Base-by-base conservation (phyloP, 2,113 vertebrate genomes). In the Rhodinocichla rosea region DNA sequence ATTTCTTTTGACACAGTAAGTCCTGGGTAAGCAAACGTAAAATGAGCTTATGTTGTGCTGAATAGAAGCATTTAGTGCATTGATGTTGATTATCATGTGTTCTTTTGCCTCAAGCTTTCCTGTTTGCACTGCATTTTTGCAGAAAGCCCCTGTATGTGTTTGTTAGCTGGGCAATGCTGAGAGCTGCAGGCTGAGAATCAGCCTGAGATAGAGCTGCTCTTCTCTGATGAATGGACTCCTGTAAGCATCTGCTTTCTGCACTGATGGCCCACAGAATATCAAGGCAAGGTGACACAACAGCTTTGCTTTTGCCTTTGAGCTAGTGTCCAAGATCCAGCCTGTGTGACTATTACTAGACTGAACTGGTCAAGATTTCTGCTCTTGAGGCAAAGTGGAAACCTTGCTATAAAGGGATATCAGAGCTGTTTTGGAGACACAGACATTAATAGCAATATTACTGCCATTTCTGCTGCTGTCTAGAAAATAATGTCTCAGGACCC, bases 321-420 rank as follows among this genome's bases (percentile, higher is more conserved):
- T 56, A 6, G 2, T 39, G 20, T 42, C 44, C 3, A 2, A 37
- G 21, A 30, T 28, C 33, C 27, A 76, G 35, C 1, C 2, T 16
- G 18, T 73, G 30, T 50, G 53, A 64, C 14, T 89, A 52, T 73
- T 64, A 18, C 67, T 60, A 19, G 26, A 33, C 13, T 56, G 53
- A 85, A 8, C 20, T 68, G 30, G 20, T 4, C 0, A 0, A 40
- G 0, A 2, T 55, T 94, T 70, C 56, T 82, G 45, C 42, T 78
- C 42, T 53, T 37, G 11, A 60, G 19, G 56, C 32, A 74, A 69
- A 92, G 44, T 30, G n/a, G 30, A 78, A 78, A 49, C 11, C 14
- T 59, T 52, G 30, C 55, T 64, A 5, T 44, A 70, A 82, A 40
- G 32, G 28, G 50, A 30, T 74, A 74, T 33, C 17, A 82, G 65